These are phyloP conservation scores for Meloidogyne chitwoodi DNA, from an alignment of 1,140 invertebrate species.

Conservation along the genomic window DNA sequence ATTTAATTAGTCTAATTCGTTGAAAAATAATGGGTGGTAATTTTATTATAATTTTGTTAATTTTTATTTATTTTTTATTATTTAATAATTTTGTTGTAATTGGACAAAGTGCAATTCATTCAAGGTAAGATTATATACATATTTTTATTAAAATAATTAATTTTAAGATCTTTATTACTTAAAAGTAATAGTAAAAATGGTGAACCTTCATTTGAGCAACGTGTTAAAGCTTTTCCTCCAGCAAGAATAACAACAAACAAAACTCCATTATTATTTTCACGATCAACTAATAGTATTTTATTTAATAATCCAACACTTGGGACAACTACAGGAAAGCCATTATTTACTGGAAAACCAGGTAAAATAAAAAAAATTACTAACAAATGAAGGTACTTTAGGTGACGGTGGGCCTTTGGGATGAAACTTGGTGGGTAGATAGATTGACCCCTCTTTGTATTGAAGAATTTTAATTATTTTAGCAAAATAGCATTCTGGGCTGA, in stretches of 20 bases:
- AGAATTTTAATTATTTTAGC: no score
- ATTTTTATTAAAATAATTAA: neutral
- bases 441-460: no score
- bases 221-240: neutral
- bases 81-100: neutral
- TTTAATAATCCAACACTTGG: neutral
- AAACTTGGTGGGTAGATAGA: no score
- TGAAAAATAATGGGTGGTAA: neutral
- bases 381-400: no score
- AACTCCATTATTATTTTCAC: neutral
- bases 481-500: no score
- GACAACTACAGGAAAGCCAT: slow-evolving; percentile 19
- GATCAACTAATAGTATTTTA: neutral
- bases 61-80: neutral
- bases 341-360: slow-evolving; percentile 27
- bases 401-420: no score
- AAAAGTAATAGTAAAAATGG: neutral
- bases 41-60: neutral
- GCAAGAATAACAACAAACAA: neutral
- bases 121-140: neutral
- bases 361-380: neutral
- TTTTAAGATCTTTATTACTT: neutral
- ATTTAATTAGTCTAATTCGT: neutral
- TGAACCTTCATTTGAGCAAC: neutral
- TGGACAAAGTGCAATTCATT: neutral